A percentile compares a stretch with the other conserved stretches of the same genome.
Conservation (phyloP, 1,140 invertebrate genomes). For the Aphelenchoides fujianensis region DNA sequence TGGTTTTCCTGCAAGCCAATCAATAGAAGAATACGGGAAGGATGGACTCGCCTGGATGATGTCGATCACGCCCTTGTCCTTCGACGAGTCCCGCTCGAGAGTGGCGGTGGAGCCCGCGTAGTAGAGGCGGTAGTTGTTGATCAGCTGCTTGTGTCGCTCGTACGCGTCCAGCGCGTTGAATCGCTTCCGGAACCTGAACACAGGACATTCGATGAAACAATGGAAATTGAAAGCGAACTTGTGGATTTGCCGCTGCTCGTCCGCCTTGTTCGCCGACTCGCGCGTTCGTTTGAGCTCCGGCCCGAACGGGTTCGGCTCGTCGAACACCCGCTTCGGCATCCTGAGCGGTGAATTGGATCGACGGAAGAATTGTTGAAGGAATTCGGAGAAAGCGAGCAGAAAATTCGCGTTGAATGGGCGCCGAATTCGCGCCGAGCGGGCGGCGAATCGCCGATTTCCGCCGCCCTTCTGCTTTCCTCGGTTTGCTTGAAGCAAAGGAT, state of each 20-base stretch:
- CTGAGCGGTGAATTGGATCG: too few relatives aligned
- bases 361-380: too few relatives aligned
- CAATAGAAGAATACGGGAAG: conserved; percentile 63
- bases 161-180: conserved; percentile 64
- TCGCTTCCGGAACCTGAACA: conserved; percentile 33
- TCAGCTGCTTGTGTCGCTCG: conserved; percentile 77
- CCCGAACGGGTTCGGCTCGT: conserved; percentile 42
- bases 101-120: conserved; percentile 70
- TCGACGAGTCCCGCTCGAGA: conserved; percentile 69
- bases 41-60: conserved; percentile 36
- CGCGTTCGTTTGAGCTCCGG: conserved; percentile 33
- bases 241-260: too few relatives aligned
- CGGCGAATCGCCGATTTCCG: not conserved
- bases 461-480: too few relatives aligned
- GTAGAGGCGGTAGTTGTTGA: conserved; percentile 78
- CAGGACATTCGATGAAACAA: too few relatives aligned
- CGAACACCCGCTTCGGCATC: conserved; percentile 8
- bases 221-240: conserved; percentile 30
- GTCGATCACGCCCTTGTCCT: conserved; percentile 35
- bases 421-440: not conserved
- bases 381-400: conserved; percentile 1
- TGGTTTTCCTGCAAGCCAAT: conserved; percentile 84
- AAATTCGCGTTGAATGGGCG: not conserved
- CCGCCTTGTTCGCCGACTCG: conserved; percentile 19
- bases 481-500: too few relatives aligned